A percentile compares a stretch with the other conserved stretches of the same genome.
These are phyloP conservation scores for Zoroaster sp. DNA, from an alignment of 53 echinoderm and acorn worm genomes.

Conservation along the genomic window DNA sequence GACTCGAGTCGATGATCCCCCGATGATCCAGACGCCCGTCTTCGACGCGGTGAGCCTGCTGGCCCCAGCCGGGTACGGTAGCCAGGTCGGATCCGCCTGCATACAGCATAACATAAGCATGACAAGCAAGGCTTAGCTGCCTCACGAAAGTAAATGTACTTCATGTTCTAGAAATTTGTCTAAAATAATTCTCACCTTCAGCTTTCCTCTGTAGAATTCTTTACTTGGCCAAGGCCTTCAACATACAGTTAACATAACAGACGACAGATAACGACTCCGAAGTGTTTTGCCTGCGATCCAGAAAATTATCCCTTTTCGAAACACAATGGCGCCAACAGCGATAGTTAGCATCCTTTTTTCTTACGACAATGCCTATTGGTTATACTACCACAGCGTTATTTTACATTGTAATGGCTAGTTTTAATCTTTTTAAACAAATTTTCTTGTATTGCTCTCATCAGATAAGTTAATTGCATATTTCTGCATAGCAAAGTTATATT, in stretches of 20 bases:
- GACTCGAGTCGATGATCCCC: too few relatives aligned
- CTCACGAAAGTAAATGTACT: not conserved
- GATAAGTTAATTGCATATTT: too few relatives aligned
- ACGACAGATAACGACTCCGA: not conserved
- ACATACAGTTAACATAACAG: not conserved
- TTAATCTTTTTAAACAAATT: not conserved
- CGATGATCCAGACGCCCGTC: too few relatives aligned
- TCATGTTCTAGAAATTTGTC: not conserved
- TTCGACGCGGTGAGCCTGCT: too few relatives aligned
- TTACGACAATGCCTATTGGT: slow-evolving; percentile 12
- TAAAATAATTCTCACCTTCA: not conserved
- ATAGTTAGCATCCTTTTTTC: not conserved
- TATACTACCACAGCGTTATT: not conserved
- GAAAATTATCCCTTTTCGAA: slow-evolving; percentile 31
- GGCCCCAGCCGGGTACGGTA: too few relatives aligned
- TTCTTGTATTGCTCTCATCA: not conserved
- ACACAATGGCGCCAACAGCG: slow-evolving; percentile 56
- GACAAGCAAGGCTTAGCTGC: not conserved
- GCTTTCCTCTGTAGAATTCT: not conserved
- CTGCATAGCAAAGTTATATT: not conserved
- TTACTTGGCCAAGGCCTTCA: not conserved
- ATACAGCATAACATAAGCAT: not conserved
- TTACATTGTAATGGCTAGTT: not conserved
- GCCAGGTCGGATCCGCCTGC: not conserved
- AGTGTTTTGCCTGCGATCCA: not conserved